Percentiles rank a stretch among this genome's conserved stretches.
Conservation (phyloP, 2,888 invertebrate species). For the Lepidocyrtoides sp. region DNA sequence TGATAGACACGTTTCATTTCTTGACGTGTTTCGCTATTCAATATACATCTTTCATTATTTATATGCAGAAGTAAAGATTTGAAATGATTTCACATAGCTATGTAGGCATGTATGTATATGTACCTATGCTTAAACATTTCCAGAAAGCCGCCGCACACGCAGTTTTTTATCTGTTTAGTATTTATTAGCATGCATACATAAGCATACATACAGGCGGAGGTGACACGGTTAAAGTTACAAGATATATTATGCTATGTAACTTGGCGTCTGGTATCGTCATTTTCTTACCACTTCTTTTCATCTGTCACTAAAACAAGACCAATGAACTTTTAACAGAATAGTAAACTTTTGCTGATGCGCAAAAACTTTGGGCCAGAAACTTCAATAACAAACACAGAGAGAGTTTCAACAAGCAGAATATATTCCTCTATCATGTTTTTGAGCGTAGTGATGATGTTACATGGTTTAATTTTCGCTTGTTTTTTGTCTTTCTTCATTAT, state of each 20-base stretch:
- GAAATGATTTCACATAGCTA: no score
- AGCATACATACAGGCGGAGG: no score
- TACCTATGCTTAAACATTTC: neutral
- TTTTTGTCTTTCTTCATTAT: neutral
- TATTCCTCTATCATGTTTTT: neutral
- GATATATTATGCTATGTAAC: slow-evolving; percentile 6
- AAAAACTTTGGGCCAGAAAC: slow-evolving; percentile 24
- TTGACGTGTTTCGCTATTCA: neutral
- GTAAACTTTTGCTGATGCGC: slow-evolving; percentile 42
- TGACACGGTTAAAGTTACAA: neutral
- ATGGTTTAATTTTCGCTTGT: no score
- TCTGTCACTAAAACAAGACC: slow-evolving; percentile 52
- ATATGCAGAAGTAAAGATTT: no score
- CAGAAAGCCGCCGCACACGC: slow-evolving; percentile 10
- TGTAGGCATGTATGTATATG: neutral
- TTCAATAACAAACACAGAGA: neutral
- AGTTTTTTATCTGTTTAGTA: slow-evolving; percentile 26
- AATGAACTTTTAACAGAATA: slow-evolving; percentile 61
- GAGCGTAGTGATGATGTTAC: slow-evolving; percentile 12
- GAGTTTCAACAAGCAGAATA: slow-evolving; percentile 4
- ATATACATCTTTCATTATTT: neutral
- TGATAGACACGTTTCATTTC: slow-evolving; percentile 21
- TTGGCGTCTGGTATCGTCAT: slow-evolving; percentile 1
- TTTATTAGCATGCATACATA: neutral
- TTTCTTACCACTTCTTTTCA: slow-evolving; percentile 30